Evolutionary conservation across 2,113 vertebrate species (phyloP), one percentile per base, ranked within the genome.

Genomic region (Chinchilla lanigera): DNA sequence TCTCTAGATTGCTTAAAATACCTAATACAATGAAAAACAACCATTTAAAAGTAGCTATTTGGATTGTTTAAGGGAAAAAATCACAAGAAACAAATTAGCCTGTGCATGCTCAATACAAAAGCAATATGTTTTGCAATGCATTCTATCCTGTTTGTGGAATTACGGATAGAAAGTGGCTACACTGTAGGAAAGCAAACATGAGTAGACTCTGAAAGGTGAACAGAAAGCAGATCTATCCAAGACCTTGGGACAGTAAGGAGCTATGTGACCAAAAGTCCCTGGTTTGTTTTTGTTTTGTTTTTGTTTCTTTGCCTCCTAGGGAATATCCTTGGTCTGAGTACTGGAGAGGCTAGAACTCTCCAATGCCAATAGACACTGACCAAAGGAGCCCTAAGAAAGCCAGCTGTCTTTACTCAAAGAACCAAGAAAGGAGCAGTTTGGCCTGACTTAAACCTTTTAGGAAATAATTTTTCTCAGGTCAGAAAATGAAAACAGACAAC

Each of bases 181-280:
- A 17, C 3, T 35, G 22, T 44, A 26, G 56, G 11, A 24, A 71
- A 89, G 19, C 4, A 78, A 20, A 22, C 7, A 3, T 14, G 35
- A 41, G n/a, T 38, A 22, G 63, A 52, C 22, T 11, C 67, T 19
- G 30, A 78, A 61, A 35, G 35, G 35, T 26, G 35, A 28, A 14
- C 14, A n/a, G 44, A 26, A 30, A 19, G 41, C n/a, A 14, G 35
- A 35, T 8, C 2, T 20, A 1, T 35, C 7, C 9, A 44, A n/a
- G 54, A n/a, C 16, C 4, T 44, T 38, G 30, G 44, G 14, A 26
- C 20, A 28, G 20, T 8, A 28, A 19, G 41, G 50, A 35, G 11
- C 5, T 7, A 5, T 1, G 0, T 1, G 4, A 11, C 0, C 2
- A 0, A 20, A 50, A 7, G 41, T n/a, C 8, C 4, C 3, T 44